These are phyloP conservation scores for Rhizomys pruinosus DNA, from an alignment of 2,113 vertebrate genomes.

Conservation along the genomic window DNA sequence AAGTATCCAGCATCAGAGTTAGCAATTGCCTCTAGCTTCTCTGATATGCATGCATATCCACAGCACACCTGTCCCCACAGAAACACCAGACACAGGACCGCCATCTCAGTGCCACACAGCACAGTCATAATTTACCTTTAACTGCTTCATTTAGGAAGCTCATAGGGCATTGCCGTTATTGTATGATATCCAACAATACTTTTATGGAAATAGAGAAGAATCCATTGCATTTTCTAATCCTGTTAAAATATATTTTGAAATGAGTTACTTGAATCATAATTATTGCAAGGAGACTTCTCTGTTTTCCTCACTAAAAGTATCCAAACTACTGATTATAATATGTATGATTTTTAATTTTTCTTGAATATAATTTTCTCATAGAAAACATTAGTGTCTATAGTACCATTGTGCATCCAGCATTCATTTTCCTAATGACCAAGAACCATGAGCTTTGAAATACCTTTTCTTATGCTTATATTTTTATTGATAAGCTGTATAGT, in stretches of 20 bases:
- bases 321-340: background rate
- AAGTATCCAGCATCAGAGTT: background rate
- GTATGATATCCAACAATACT: background rate
- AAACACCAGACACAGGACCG: background rate
- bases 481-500: background rate
- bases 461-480: constrained; percentile 2
- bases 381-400: background rate
- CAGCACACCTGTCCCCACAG: background rate
- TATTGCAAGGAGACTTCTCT: background rate
- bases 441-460: background rate
- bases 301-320: background rate
- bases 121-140: background rate
- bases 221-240: background rate
- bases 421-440: background rate
- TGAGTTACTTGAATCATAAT: background rate
- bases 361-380: background rate
- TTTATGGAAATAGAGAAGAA: background rate
- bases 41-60: background rate
- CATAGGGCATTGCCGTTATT: background rate
- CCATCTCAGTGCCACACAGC: background rate
- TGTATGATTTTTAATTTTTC: background rate
- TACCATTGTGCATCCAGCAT: background rate
- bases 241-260: background rate
- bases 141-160: background rate
- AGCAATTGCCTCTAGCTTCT: background rate